These are phyloP conservation scores for Euschistus heros DNA, from an alignment of 1,140 invertebrate species.

Conservation along the genomic window DNA sequence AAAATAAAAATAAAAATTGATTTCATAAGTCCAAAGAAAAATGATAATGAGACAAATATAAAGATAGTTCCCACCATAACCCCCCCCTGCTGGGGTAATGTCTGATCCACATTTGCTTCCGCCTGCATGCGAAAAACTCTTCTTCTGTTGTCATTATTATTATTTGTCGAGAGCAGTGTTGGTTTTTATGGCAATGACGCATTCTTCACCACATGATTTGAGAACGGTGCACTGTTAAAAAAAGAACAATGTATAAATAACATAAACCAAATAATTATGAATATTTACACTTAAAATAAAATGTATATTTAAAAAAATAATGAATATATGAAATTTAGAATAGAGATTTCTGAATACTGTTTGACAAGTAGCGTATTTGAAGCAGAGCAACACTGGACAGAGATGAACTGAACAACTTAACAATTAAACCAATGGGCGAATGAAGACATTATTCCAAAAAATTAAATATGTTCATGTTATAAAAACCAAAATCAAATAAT, in stretches of 20 bases:
- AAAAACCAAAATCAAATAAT: no score
- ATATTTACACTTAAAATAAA: no score
- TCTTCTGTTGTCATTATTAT: constrained; percentile 33
- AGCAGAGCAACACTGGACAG: no score
- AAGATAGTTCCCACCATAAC: not conserved
- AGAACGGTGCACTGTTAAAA: constrained; percentile 69
- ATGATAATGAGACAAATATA: constrained; percentile 1
- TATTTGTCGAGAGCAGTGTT: constrained; percentile 89
- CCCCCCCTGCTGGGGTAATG: constrained; percentile 8
- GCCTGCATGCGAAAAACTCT: not conserved
- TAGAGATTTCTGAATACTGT: no score
- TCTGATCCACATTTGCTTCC: not conserved
- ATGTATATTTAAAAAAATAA: no score
- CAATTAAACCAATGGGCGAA: no score
- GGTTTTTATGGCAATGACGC: constrained; percentile 86
- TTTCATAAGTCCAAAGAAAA: constrained; percentile 7
- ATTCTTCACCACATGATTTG: constrained; percentile 83
- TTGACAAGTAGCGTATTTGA: no score
- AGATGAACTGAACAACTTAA: no score
- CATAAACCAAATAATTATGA: no score
- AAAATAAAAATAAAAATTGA: constrained; percentile 1
- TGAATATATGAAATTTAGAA: no score
- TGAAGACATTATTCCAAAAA: no score
- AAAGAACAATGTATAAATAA: not conserved
- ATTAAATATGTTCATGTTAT: no score